phyloP scores from a whole-genome alignment of 2,113 vertebrate species.

The Bagarius yarrelli region DNA sequence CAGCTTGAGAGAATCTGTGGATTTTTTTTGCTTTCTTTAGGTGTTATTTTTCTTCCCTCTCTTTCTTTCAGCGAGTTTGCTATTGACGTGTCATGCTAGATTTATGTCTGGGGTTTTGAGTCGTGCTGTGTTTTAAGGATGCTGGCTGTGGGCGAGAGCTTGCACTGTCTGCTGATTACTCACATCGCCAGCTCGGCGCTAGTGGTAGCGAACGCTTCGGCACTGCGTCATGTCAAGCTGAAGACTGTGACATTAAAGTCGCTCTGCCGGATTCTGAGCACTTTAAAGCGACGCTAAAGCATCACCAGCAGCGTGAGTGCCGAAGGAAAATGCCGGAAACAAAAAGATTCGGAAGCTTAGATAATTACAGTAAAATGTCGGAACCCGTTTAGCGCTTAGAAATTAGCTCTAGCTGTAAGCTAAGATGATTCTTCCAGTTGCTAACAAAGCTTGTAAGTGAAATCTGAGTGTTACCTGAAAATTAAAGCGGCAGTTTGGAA shows the following conservation, averaged over 20 bases:
- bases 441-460: neutral
- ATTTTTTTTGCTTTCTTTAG: neutral
- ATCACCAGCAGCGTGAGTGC: neutral
- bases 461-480: neutral
- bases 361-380: neutral
- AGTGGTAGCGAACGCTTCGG: conserved; percentile 6
- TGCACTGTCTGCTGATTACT: conserved; percentile 40
- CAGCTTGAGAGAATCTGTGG: no score
- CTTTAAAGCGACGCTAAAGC: neutral
- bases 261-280: neutral
- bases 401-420: neutral
- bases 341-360: neutral
- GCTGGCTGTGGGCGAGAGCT: conserved; percentile 36
- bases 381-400: neutral
- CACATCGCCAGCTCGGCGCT: conserved; percentile 15
- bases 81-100: conserved; percentile 45
- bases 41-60: neutral
- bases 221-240: neutral
- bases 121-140: conserved; percentile 41
- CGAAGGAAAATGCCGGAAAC: neutral
- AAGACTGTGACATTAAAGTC: conserved; percentile 16
- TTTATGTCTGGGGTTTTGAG: conserved; percentile 40
- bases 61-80: conserved; percentile 24
- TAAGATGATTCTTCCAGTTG: neutral
- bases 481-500: neutral